Conservation (phyloP, 2,797 vertebrate genomes). For the Nyctibius grandis region DNA sequence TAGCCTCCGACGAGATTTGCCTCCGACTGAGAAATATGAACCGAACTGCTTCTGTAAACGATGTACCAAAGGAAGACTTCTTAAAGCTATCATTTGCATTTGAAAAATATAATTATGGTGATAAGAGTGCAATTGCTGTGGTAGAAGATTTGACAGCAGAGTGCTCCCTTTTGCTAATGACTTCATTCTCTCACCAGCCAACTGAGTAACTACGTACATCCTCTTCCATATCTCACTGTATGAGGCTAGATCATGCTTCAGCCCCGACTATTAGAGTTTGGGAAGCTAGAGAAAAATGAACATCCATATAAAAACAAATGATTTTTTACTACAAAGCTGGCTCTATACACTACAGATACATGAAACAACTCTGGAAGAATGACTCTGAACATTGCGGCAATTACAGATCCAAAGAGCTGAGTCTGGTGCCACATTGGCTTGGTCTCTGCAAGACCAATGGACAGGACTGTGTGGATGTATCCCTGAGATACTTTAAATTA, state of each 20-base stretch:
- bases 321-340: background rate
- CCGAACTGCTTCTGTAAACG: background rate
- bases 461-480: background rate
- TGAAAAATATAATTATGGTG: slow-evolving; percentile 27
- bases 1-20: background rate
- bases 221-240: background rate
- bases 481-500: background rate
- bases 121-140: background rate
- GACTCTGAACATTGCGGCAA: background rate
- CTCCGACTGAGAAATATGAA: background rate
- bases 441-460: background rate
- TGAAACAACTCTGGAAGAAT: background rate
- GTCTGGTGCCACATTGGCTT: background rate
- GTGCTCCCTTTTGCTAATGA: background rate
- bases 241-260: background rate
- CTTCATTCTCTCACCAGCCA: slow-evolving; percentile 4
- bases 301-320: background rate
- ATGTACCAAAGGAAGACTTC: background rate
- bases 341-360: background rate
- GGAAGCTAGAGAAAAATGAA: background rate
- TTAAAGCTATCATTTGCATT: slow-evolving; percentile 31
- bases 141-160: slow-evolving; percentile 8
- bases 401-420: background rate
- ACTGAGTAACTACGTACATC: background rate
- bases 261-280: background rate